Evolutionary conservation across 2,888 invertebrate species (phyloP).

Genomic region (Nomada ruficornis): DNA sequence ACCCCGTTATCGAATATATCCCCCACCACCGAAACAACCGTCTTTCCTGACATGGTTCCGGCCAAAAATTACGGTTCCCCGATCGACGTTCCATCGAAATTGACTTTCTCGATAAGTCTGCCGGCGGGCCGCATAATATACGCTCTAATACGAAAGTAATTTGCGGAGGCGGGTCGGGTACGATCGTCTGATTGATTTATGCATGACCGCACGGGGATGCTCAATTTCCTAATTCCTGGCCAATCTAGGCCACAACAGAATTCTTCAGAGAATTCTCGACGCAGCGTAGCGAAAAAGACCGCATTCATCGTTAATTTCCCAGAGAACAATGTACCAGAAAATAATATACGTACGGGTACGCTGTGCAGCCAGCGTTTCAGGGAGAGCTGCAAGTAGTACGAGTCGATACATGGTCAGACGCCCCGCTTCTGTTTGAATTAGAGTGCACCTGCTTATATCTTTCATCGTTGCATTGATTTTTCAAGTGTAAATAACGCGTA

Average conservation of each 20-base stretch:
- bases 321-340: not conserved
- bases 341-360: too few relatives aligned
- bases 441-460: too few relatives aligned
- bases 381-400: too few relatives aligned
- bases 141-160: slow-evolving; percentile 55
- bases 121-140: slow-evolving; percentile 28
- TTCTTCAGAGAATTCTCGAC: not conserved
- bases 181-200: slow-evolving; percentile 54
- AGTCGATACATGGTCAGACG: too few relatives aligned
- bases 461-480: too few relatives aligned
- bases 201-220: slow-evolving; percentile 16
- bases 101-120: slow-evolving; percentile 51
- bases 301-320: not conserved
- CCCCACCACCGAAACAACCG: not conserved
- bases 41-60: not conserved
- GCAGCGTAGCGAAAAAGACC: not conserved
- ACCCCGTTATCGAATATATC: not conserved
- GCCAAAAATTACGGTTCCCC: slow-evolving; percentile 14
- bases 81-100: slow-evolving; percentile 37
- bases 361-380: too few relatives aligned
- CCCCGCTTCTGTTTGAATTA: too few relatives aligned
- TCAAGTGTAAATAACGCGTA: too few relatives aligned
- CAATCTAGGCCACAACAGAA: not conserved
- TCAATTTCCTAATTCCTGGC: slow-evolving; percentile 42
- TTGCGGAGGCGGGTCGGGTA: slow-evolving; percentile 45